These are phyloP conservation scores for Tenrec ecaudatus DNA, from an alignment of 2,113 vertebrate species.

Conservation along the genomic window DNA sequence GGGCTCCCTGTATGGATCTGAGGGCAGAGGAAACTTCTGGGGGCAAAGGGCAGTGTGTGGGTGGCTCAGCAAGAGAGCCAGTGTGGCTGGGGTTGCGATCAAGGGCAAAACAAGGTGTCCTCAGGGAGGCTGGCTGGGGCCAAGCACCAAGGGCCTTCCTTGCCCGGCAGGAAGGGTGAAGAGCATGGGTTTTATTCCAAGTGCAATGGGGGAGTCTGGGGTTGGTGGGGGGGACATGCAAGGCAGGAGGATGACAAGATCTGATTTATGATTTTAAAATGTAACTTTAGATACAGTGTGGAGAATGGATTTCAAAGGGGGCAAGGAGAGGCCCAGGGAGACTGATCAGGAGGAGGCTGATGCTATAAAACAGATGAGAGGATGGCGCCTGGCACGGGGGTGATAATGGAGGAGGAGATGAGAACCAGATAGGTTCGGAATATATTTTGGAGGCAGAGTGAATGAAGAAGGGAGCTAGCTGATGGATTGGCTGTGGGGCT, in stretches of 20 bases:
- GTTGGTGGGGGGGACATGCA: background rate
- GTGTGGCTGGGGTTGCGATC: background rate
- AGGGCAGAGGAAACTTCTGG: background rate
- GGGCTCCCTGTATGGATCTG: background rate
- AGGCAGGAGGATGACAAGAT: conserved; percentile 52
- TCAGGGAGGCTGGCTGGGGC: too few relatives aligned
- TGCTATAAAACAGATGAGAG: background rate
- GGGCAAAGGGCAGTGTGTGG: background rate
- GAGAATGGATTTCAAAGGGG: background rate
- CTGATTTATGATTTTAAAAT: conserved; percentile 70
- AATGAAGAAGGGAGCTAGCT: background rate
- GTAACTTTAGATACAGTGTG: conserved; percentile 46
- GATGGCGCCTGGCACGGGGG: background rate
- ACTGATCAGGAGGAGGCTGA: background rate
- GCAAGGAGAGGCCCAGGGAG: background rate
- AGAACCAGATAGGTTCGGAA: background rate
- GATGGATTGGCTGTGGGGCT: background rate
- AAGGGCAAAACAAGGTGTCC: too few relatives aligned
- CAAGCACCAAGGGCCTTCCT: background rate
- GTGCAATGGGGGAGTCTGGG: background rate
- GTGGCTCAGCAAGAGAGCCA: background rate
- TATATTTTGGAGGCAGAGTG: background rate
- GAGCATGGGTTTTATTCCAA: conserved; percentile 53
- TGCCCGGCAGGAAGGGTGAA: background rate
- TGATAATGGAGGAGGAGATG: background rate